A percentile compares a stretch with the other conserved stretches of the same genome.
Evolutionary conservation across 2,888 invertebrate genomes (phyloP).

Genomic region (Synanthedon vespiformis): DNA sequence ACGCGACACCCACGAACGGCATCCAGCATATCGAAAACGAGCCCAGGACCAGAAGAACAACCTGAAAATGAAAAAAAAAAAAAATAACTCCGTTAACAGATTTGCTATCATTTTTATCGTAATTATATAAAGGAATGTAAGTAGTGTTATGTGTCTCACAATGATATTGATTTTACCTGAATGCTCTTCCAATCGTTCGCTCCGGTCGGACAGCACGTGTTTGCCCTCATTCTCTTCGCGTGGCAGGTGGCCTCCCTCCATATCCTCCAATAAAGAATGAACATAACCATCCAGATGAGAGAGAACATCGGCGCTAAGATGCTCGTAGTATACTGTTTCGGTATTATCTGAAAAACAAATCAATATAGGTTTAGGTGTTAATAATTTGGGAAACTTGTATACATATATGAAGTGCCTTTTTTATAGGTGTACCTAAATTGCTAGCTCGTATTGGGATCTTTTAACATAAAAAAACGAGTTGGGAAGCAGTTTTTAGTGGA

Average conservation of each 20-base stretch:
- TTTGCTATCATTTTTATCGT: too few relatives aligned
- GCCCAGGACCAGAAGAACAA: constrained; percentile 81
- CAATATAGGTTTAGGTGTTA: background rate
- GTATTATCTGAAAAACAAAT: constrained; percentile 50
- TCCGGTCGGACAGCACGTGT: constrained; percentile 68
- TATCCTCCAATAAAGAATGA: constrained; percentile 81
- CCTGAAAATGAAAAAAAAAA: constrained; percentile 59
- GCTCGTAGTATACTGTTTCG: constrained; percentile 59
- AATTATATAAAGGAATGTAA: too few relatives aligned
- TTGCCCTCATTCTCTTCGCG: constrained; percentile 74
- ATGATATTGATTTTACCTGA: constrained; percentile 62
- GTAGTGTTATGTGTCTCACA: background rate
- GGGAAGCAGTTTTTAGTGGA: too few relatives aligned
- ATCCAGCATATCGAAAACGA: constrained; percentile 87
- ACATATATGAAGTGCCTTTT: too few relatives aligned
- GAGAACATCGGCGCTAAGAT: constrained; percentile 78
- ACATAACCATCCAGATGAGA: constrained; percentile 80
- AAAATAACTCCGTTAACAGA: background rate
- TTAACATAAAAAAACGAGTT: too few relatives aligned
- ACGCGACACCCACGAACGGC: constrained; percentile 79
- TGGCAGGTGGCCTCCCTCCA: constrained; percentile 83
- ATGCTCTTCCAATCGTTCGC: constrained; percentile 81
- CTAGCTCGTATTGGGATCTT: too few relatives aligned
- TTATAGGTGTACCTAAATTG: too few relatives aligned
- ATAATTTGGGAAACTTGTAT: background rate